Evolutionary conservation across 2,113 vertebrate species (phyloP).

Genomic region (Erinaceus europaeus): DNA sequence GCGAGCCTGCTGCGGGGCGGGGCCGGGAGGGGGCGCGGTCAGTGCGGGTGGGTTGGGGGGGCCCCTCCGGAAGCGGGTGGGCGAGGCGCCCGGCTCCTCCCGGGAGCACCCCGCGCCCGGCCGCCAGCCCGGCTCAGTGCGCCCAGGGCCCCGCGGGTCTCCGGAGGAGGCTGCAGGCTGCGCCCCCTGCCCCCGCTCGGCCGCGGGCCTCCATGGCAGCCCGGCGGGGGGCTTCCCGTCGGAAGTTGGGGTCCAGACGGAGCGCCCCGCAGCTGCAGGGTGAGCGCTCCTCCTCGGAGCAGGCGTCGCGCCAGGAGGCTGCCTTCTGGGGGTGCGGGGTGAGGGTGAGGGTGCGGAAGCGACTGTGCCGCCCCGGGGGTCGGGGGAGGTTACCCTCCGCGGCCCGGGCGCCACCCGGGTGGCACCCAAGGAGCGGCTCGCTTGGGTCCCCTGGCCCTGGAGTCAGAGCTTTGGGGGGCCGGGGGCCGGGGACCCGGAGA

Average conservation of each 20-base stretch:
- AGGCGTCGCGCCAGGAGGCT: background rate
- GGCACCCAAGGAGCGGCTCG: background rate
- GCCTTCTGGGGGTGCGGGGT: background rate
- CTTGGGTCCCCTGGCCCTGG: too few species aligned
- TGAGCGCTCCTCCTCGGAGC: background rate
- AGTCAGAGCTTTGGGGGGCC: too few species aligned
- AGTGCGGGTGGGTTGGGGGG: background rate
- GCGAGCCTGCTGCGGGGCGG: background rate
- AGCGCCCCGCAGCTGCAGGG: background rate
- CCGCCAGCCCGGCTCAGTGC: background rate
- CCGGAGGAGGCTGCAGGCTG: constrained; percentile 1
- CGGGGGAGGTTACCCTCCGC: background rate
- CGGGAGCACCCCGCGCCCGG: background rate
- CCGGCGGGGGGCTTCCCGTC: background rate
- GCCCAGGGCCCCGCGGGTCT: background rate
- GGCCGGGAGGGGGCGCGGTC: background rate
- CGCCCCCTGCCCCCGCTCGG: background rate
- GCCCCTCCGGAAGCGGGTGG: background rate
- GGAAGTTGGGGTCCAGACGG: background rate
- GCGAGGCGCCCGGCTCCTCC: too few species aligned
- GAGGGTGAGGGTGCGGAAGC: background rate
- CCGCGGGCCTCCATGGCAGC: background rate
- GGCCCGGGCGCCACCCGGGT: background rate
- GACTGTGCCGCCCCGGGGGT: background rate
- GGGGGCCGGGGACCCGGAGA: too few species aligned